Percentiles rank a stretch among this genome's conserved stretches.
Evolutionary conservation across 2,888 invertebrate species (phyloP).

Genomic region (Tiliacea citrago): DNA sequence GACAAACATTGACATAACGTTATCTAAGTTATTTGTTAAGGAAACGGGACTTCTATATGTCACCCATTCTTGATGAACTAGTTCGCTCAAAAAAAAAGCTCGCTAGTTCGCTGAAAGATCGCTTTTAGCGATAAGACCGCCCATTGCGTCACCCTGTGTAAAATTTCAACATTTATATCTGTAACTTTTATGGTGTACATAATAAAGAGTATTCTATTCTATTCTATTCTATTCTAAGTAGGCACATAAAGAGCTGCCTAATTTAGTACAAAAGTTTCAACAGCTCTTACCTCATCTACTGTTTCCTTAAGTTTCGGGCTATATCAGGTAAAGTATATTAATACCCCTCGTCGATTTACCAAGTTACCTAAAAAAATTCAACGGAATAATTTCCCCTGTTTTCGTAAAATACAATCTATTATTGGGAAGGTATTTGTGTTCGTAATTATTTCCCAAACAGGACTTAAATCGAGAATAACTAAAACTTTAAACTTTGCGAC

Average conservation of each 20-base stretch:
- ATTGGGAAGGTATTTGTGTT: not conserved
- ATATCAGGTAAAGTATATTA: not conserved
- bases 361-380: constrained; percentile 5
- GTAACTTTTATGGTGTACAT: no score
- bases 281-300: not conserved
- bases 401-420: not conserved
- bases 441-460: constrained; percentile 7
- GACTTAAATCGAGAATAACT: not conserved
- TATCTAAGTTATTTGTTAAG: not conserved
- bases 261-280: constrained; percentile 7
- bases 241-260: not conserved
- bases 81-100: no score
- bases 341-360: not conserved
- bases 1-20: not conserved
- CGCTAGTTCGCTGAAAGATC: no score
- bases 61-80: not conserved
- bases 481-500: constrained; percentile 18
- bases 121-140: no score
- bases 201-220: no score
- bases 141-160: no score
- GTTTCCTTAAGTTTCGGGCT: not conserved
- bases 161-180: no score
- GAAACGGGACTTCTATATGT: not conserved
- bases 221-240: no score
- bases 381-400: not conserved